Base-by-base conservation (phyloP, 2,113 vertebrate species). In the Scortum barcoo region DNA sequence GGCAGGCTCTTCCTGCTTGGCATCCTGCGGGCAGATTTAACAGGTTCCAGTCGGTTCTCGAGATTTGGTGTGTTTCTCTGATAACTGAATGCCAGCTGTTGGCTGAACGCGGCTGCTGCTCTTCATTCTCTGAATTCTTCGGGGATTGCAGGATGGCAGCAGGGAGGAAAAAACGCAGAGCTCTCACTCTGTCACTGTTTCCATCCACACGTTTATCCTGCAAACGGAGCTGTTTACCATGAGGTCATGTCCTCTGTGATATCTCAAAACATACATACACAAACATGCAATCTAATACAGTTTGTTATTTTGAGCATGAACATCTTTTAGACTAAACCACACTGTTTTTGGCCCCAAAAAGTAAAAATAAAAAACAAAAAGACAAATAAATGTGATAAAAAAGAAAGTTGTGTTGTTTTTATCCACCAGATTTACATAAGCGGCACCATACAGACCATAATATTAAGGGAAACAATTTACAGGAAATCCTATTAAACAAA, bases 61-160 rank as follows among this genome's bases (percentile, higher is more conserved):
- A 11, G 57, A 78, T 20, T 42, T 60, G 10, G 20, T 44, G 40
- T 65, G 22, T 81, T 71, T 26, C 33, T 62, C 30, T 76, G 57
- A 78, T 84, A 77, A 74, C 26, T 8, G 16, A 54, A n/a, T 51
- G 30, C 38, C 86, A 81, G 81, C 54, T 76, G 75, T 26, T 57
- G 62, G 77, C 54, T 68, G 66, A 71, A 78, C 70, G n/a, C 53
- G 9, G 51, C 56, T 20, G 71, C 76, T 53, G 40, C n/a, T 48
- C 63, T 42, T 58, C 77, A 89, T 81, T 84, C 87, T 69, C 84
- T 78, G 80, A 61, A 89, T 89, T 81, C 77, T 58, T 77, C 51
- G 2, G 62, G 44, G 68, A 40, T 86, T 66, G 56, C n/a, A 26
- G 63, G 69, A 56, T 33, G 68, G 81, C 53, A 62, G 73, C 53